A percentile compares a stretch with the other conserved stretches of the same genome.
These are phyloP conservation scores for Sebastes flavidus DNA, from an alignment of 2,797 vertebrate genomes.

Conservation along the genomic window DNA sequence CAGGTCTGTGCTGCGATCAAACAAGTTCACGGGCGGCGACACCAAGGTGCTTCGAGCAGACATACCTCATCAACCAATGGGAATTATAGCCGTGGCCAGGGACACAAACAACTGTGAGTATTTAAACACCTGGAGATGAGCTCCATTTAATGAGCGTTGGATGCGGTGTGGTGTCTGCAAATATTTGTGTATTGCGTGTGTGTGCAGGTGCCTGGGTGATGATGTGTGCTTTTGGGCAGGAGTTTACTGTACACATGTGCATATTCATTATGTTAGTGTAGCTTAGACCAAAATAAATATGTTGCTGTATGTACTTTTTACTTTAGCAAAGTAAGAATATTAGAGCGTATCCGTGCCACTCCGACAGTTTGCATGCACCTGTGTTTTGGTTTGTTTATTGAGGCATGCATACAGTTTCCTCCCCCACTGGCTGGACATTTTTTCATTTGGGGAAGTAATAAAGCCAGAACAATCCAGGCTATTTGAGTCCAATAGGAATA, in stretches of 20 bases:
- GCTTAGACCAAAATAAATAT: constrained; percentile 26
- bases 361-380: not conserved
- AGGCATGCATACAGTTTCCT: not conserved
- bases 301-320: not conserved
- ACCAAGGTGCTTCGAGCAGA: constrained; percentile 94
- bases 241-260: not conserved
- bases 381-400: not conserved
- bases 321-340: not conserved
- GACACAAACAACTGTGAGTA: constrained; percentile 98
- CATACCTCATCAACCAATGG: constrained; percentile 98
- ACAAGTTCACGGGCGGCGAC: constrained; percentile 95
- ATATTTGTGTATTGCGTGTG: constrained; percentile 28
- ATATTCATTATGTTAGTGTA: constrained; percentile 25
- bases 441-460: not conserved
- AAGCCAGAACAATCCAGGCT: not conserved
- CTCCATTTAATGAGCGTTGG: not conserved
- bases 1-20: constrained; percentile 92
- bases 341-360: not conserved
- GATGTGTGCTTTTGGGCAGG: not conserved
- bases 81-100: constrained; percentile 94
- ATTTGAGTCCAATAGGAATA: not conserved
- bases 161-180: constrained; percentile 25
- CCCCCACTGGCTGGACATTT: not conserved
- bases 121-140: constrained; percentile 15
- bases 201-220: constrained; percentile 9